Conservation (phyloP, 2,113 vertebrate species). For the Sclerurus mexicanus region DNA sequence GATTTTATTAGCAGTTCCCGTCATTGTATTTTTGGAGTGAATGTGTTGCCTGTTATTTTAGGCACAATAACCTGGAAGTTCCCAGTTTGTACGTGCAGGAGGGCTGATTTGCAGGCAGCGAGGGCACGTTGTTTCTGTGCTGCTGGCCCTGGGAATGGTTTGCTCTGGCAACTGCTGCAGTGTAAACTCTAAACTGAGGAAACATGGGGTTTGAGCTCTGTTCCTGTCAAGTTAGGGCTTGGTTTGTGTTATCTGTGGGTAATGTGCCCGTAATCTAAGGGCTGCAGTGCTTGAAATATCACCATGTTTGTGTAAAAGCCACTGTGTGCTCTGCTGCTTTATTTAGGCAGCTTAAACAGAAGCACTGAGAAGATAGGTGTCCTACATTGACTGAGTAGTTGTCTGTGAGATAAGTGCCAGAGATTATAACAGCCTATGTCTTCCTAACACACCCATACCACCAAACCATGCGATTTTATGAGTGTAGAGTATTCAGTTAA, state of each 20-base stretch:
- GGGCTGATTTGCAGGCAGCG: rapidly evolving
- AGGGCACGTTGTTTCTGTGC: neutral
- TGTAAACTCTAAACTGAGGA: neutral
- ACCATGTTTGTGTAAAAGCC: neutral
- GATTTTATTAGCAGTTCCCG: neutral
- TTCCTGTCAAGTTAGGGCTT: neutral
- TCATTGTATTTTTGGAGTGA: neutral
- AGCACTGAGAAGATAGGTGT: neutral
- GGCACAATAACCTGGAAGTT: neutral
- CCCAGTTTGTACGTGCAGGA: rapidly evolving
- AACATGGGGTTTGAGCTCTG: neutral
- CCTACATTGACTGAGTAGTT: neutral
- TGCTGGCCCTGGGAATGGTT: neutral
- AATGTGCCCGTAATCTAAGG: neutral
- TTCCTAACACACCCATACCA: neutral
- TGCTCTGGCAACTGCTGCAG: neutral
- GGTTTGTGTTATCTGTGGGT: neutral
- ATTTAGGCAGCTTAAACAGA: conserved; percentile 14
- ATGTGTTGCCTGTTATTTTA: neutral
- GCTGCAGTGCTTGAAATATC: neutral
- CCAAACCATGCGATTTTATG: neutral
- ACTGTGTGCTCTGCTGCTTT: neutral
- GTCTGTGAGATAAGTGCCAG: neutral
- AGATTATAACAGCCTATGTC: neutral
- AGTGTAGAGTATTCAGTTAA: neutral